Base-by-base conservation (phyloP, 2,888 invertebrate genomes). In the Microdon myrmicae region DNA sequence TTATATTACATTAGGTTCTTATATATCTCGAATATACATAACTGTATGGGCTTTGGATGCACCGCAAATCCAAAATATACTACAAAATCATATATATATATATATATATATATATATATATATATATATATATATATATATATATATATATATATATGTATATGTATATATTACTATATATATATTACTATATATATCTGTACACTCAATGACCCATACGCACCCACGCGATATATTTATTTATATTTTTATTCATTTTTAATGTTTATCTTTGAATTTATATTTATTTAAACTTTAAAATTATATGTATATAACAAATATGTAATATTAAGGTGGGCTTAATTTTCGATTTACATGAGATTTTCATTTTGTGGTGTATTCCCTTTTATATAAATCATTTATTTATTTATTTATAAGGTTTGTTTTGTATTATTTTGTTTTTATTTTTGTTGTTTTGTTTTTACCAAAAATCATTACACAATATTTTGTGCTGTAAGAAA, bases 241-340 rank as follows among this genome's bases (percentile, higher is more conserved):
- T 45, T 19, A 6, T 43, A 2, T 43, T 16, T 10, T 12, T 39
- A 1, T 35, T 35, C 22, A 5, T 12, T 41, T 32, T 32, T 48
- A 38, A 5, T 31, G 17, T 55, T 43, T 37, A 35, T 26, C 37
- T 45, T 39, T 26, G 43, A 59, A 49, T 67, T 53, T 25, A 41
- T 45, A 34, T 45, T 39, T 39, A 16, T 51, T 47, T 68, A 73
- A 68, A 71, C 58, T 45, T 64, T 51, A 59, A n/a, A n/a, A n/a
- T n/a, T 74, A 73, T 75, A 75, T 73, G 73, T 74, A 75, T 75
- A 75, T 74, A 75, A 74, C 75, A 73, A 75, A 75, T 74, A 74
- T 75, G 75, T 75, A 75, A 74, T 75, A 72, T 75, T 71, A 74
- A 74, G 74, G 74, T 74, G 75, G 75, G 74, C 72, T 74, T 74